Base-by-base conservation (phyloP, 1,140 invertebrate genomes). In the Aphelinus certus region DNA sequence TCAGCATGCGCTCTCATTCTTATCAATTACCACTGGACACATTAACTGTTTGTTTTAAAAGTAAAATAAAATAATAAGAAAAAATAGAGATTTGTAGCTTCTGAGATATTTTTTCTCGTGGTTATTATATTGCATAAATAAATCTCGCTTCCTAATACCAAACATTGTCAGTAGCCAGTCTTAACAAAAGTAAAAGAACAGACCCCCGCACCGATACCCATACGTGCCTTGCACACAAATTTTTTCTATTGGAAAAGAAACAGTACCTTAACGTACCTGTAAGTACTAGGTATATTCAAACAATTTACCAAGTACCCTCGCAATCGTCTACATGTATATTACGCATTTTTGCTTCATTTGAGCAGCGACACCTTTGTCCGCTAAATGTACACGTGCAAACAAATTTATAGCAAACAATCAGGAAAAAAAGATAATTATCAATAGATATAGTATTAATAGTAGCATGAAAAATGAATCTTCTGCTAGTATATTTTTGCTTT, bases 311-410 rank as follows among this genome's bases (percentile, higher is more conserved):
- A 61, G 63, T 71, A 69, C 67, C 42, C 63, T 57, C 48, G 51
- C 66, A 66, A 77, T 66, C 51, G 70, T 71, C 47, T 70, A 71
- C 67, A 71, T 46, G n/a, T 68, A 56, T 63, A 67, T 68, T 77
- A 60, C 73, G 68, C 69, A 71, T 55, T 67, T 53, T 77, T 72
- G 43, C 47, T 47, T 60, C 55, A 71, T 68, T 76, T 46, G 49
- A 76, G 62, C 61, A 71, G 63, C 48, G 53, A 71, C 67, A 49
- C 67, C 73, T 78, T 71, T 74, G 71, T 77, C 79, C 77, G 78
- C 65, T 77, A 75, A 82, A 80, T 81, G 77, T 82, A 83, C 79
- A 81, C 81, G 83, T 83, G 79, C 78, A 81, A 82, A 79, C 78
- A 77, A 71, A 64, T 67, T 7, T 76, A 75, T 71, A 83, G 77